Conservation (phyloP, 2,888 invertebrate genomes). For the Sisyra nigra region DNA sequence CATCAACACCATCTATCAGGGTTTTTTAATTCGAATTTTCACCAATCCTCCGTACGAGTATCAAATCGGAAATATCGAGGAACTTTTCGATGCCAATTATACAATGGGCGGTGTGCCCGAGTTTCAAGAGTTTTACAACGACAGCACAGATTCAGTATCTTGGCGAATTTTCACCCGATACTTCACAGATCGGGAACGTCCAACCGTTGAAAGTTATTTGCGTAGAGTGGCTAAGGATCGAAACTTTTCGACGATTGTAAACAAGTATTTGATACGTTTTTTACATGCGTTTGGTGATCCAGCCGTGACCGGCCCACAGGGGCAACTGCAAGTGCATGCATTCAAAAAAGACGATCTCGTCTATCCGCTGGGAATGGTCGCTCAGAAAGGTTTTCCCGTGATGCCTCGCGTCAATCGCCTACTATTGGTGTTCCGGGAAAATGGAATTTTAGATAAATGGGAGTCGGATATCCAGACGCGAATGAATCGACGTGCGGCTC, state of each 20-base stretch:
- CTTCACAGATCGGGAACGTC: conserved; percentile 11
- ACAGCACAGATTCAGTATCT: conserved; percentile 9
- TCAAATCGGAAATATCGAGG: conserved; percentile 35
- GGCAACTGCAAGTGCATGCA: conserved; percentile 13
- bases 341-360: conserved; percentile 27
- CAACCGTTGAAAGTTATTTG: conserved; percentile 14
- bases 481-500: conserved; percentile 1
- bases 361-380: conserved; percentile 37
- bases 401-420: conserved; percentile 29
- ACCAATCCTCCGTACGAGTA: conserved; percentile 34
- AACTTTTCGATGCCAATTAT: conserved; percentile 31
- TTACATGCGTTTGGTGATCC: conserved; percentile 12
- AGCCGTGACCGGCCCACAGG: conserved; percentile 10
- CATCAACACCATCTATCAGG: conserved; percentile 36
- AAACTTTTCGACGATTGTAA: conserved; percentile 17
- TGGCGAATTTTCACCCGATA: conserved; percentile 14
- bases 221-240: conserved; percentile 12
- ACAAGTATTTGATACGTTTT: conserved; percentile 14
- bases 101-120: conserved; percentile 30
- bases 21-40: conserved; percentile 38
- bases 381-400: conserved; percentile 35
- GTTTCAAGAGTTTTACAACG: conserved; percentile 24
- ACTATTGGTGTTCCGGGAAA: conserved; percentile 29
- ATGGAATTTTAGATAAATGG: conserved; percentile 22
- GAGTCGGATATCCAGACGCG: background rate